Percentiles rank a stretch among this genome's conserved stretches.
Evolutionary conservation across 2,888 invertebrate species (phyloP).

Genomic region (Apotomis betuletana): DNA sequence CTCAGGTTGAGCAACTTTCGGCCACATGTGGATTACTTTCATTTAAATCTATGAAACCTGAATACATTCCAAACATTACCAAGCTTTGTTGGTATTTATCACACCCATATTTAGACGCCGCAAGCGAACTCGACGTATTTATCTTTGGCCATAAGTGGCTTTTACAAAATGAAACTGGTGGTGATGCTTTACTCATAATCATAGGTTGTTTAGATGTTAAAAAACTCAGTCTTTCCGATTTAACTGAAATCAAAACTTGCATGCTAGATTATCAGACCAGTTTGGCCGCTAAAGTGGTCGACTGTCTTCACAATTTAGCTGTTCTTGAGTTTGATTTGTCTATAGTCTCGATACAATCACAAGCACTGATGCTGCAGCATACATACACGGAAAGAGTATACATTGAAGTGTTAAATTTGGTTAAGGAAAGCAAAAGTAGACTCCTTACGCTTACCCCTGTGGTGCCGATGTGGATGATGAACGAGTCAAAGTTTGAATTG

Average conservation of each 20-base stretch:
- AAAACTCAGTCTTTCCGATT: slow-evolving; percentile 54
- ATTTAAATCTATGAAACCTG: slow-evolving; percentile 65
- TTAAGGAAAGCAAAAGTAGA: slow-evolving; percentile 58
- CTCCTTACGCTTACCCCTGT: slow-evolving; percentile 55
- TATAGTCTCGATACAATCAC: slow-evolving; percentile 45
- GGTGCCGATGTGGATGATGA: slow-evolving; percentile 61
- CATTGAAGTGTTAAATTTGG: slow-evolving; percentile 59
- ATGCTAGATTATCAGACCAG: slow-evolving; percentile 58
- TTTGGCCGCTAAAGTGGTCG: slow-evolving; percentile 61
- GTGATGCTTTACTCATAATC: slow-evolving; percentile 65
- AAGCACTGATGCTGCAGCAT: slow-evolving; percentile 54
- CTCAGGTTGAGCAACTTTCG: slow-evolving; percentile 58
- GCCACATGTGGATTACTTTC: slow-evolving; percentile 65
- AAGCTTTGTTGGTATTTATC: slow-evolving; percentile 74
- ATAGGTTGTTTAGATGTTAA: slow-evolving; percentile 68
- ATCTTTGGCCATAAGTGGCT: slow-evolving; percentile 74
- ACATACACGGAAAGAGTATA: slow-evolving; percentile 66
- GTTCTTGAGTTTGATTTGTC: slow-evolving; percentile 48
- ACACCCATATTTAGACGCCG: slow-evolving; percentile 65
- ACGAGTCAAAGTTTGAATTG: slow-evolving; percentile 53
- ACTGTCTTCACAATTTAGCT: slow-evolving; percentile 58
- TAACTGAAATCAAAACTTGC: slow-evolving; percentile 57
- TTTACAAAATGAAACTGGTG: slow-evolving; percentile 54
- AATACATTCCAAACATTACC: slow-evolving; percentile 60
- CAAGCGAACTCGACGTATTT: slow-evolving; percentile 66